A percentile compares a stretch with the other conserved stretches of the same genome.
Evolutionary conservation across 2,113 vertebrate genomes (phyloP).

Genomic region (Toxotes chatareus): DNA sequence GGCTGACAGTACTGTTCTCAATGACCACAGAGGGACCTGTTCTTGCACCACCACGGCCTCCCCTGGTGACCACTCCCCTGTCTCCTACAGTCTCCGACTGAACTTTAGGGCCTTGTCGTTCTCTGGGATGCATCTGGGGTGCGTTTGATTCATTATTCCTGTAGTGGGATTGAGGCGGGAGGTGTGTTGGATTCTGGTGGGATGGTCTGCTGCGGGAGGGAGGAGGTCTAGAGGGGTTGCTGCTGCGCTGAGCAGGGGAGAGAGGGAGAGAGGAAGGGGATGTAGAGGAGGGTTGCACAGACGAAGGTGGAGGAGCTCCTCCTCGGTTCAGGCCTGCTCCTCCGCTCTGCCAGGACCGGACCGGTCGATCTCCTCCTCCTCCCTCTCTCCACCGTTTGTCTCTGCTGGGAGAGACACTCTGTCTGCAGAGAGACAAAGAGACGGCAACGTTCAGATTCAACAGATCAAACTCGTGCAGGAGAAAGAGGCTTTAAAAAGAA

Average conservation of each 20-base stretch:
- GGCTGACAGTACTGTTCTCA: constrained; percentile 58
- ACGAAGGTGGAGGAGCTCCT: constrained; percentile 48
- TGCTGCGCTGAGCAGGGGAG: constrained; percentile 33
- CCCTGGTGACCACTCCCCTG: constrained; percentile 49
- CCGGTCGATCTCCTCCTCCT: constrained; percentile 67
- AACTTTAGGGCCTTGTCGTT: constrained; percentile 47
- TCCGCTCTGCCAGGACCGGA: constrained; percentile 78
- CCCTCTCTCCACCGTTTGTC: constrained; percentile 79
- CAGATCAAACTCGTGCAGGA: background rate
- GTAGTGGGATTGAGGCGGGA: constrained; percentile 52
- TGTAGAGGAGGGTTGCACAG: constrained; percentile 35
- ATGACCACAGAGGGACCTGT: constrained; percentile 56
- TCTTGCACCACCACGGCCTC: constrained; percentile 32
- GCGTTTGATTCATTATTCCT: constrained; percentile 60
- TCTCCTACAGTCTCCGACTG: constrained; percentile 41
- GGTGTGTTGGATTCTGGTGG: constrained; percentile 44
- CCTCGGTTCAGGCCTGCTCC: constrained; percentile 49
- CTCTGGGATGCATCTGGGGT: constrained; percentile 44
- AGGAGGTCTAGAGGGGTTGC: constrained; percentile 50
- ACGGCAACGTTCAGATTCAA: background rate
- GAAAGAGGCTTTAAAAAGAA: background rate
- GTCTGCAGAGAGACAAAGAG: constrained; percentile 59
- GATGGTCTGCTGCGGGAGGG: constrained; percentile 65
- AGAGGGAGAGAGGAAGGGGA: constrained; percentile 24
- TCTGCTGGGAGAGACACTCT: constrained; percentile 66